A percentile compares a stretch with the other conserved stretches of the same genome.
phyloP scores from a whole-genome alignment of 2,888 invertebrate genomes.

The Idaea aversata region DNA sequence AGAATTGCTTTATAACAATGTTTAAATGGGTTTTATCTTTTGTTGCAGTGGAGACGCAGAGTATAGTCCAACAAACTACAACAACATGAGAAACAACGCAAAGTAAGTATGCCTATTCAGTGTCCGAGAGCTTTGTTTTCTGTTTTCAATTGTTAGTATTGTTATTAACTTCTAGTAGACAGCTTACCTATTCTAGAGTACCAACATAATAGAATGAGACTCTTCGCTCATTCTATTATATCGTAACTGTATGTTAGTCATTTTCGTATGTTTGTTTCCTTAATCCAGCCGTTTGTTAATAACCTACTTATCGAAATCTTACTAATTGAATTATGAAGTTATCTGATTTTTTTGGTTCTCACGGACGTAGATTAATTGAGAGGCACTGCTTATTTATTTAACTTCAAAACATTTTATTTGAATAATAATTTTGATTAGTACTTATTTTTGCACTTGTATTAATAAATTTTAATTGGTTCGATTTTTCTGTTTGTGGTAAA shows the following conservation, averaged over 20 bases:
- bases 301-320: not conserved
- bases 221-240: no score
- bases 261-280: not conserved
- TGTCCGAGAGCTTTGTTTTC: no score
- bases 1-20: not conserved
- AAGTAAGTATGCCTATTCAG: conserved; percentile 53
- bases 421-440: no score
- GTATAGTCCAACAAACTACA: conserved; percentile 65
- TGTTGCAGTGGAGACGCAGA: conserved; percentile 68
- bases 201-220: no score
- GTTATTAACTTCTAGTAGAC: no score
- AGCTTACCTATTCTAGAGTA: no score
- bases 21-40: conserved; percentile 26
- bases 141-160: no score
- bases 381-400: not conserved
- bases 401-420: not conserved
- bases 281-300: not conserved
- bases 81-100: conserved; percentile 70
- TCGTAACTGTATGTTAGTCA: not conserved
- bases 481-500: no score
- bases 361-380: not conserved
- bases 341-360: not conserved
- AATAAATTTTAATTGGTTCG: no score
- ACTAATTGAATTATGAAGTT: not conserved
- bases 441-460: no score